Base-by-base conservation (phyloP, 1,140 invertebrate genomes). In the Penaeus japonicus region DNA sequence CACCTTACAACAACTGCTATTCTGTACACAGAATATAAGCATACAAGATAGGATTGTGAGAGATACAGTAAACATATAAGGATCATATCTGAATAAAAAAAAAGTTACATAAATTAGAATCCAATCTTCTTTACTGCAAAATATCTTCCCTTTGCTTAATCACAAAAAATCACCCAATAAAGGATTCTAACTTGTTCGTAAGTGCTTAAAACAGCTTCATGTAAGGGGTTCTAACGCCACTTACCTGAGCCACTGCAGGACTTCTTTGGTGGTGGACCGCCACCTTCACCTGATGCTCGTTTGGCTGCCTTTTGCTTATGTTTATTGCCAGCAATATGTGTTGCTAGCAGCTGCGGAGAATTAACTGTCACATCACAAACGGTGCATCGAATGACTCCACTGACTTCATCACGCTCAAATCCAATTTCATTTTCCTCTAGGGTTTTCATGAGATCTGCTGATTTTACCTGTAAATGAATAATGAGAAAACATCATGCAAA, bases 341-440 rank as follows among this genome's bases (percentile, higher is more conserved):
- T 90, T 10, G 90, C 90, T 65, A 90, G 62, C 18, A 90, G 62
- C 70, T 90, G 90, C 3, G 90, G 90, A 1, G 90, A 90, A 70
- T 90, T 90, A 47, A 90, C 90, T 7, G 90, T 90, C 47, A 90
- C 89, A 79, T 90, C 88, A 39, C 90, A 90, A 17, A 90, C 84
- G 24, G 86, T 89, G 70, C 90, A 90, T 53, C 90, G 88, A 59
- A 90, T 90, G 20, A 90, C 90, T 10, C 90, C 90, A 59, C 87
- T 89, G 22, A 90, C 87, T 15, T 89, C 85, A 32, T 90, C 89
- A 22, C 88, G 81, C 81, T 90, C 90, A 85, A 90, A 90, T 24
- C 89, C 88, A 39, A 53, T 87, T 53, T 90, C 89, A 39, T 83
- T 90, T 75, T 89, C 88, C 59, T 90, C 90, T 55, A 90, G 73